phyloP scores from a whole-genome alignment of 1,140 invertebrate species.

The Drosophila takahashii region DNA sequence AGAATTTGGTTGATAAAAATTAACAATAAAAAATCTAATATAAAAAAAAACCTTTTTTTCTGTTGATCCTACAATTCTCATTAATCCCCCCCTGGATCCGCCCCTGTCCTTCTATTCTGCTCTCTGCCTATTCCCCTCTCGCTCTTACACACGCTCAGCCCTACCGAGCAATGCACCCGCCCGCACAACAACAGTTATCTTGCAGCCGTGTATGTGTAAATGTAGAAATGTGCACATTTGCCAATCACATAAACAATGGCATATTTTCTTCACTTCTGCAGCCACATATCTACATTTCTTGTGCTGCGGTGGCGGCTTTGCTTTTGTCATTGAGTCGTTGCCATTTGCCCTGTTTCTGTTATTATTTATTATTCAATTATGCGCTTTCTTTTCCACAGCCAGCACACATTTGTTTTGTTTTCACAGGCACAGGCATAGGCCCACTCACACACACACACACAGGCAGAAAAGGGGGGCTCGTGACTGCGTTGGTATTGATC shows the following conservation, averaged over 20 bases:
- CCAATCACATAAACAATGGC: slow-evolving; percentile 77
- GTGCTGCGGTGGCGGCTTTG: slow-evolving; percentile 46
- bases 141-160: slow-evolving; percentile 36
- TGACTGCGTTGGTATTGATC: slow-evolving; percentile 69
- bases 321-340: slow-evolving; percentile 71
- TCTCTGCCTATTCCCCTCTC: slow-evolving; percentile 23
- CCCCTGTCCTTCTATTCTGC: slow-evolving; percentile 9
- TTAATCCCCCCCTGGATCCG: background rate
- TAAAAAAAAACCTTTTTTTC: background rate
- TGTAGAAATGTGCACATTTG: slow-evolving; percentile 40
- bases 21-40: too few species aligned
- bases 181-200: slow-evolving; percentile 69
- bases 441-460: slow-evolving; percentile 36
- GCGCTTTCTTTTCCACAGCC: slow-evolving; percentile 71
- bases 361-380: slow-evolving; percentile 82
- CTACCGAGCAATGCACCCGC: slow-evolving; percentile 66
- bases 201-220: slow-evolving; percentile 4
- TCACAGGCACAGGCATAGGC: slow-evolving; percentile 54
- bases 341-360: slow-evolving; percentile 68
- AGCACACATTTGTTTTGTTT: slow-evolving; percentile 74
- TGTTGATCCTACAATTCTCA: background rate
- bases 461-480: slow-evolving; percentile 41
- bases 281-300: slow-evolving; percentile 45
- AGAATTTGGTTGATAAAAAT: too few species aligned
- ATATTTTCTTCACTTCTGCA: slow-evolving; percentile 62